phyloP scores from a whole-genome alignment of 2,888 invertebrate species.

The Ephialtes manifestator region DNA sequence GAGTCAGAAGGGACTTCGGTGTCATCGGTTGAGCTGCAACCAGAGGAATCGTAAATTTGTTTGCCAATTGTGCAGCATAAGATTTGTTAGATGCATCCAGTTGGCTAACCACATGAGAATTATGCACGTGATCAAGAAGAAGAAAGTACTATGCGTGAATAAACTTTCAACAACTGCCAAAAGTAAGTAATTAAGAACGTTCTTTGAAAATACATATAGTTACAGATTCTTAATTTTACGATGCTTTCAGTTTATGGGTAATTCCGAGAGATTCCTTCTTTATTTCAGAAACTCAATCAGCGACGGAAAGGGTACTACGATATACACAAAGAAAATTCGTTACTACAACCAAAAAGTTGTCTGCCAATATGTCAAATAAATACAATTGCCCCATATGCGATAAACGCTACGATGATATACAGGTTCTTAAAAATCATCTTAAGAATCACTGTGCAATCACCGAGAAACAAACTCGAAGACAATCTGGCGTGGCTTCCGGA shows the following conservation, averaged over 20 bases:
- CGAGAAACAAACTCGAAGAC: slow-evolving; percentile 75
- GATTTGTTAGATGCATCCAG: slow-evolving; percentile 75
- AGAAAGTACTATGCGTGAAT: not conserved
- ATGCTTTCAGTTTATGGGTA: not conserved
- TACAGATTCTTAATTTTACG: not conserved
- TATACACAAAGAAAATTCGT: not conserved
- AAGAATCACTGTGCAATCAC: slow-evolving; percentile 77
- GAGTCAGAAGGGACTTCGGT: slow-evolving; percentile 70
- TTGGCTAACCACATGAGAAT: slow-evolving; percentile 73
- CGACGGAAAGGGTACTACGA: not conserved
- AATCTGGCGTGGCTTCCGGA: slow-evolving; percentile 78
- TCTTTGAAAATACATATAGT: not conserved
- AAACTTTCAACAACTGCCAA: not conserved
- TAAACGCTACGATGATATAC: slow-evolving; percentile 65
- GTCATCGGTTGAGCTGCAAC: slow-evolving; percentile 83
- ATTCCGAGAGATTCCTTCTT: not conserved
- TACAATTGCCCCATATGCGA: slow-evolving; percentile 67
- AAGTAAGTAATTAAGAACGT: not conserved
- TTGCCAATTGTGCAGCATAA: slow-evolving; percentile 90
- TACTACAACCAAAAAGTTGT: not conserved
- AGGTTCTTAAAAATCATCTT: slow-evolving; percentile 72
- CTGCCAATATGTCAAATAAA: not conserved
- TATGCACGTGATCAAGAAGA: slow-evolving; percentile 38
- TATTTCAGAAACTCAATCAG: not conserved
- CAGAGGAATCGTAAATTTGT: slow-evolving; percentile 93